A percentile compares a stretch with the other conserved stretches of the same genome.
Conservation (phyloP, 2,797 vertebrate species). For the Leptatherina wallacei region DNA sequence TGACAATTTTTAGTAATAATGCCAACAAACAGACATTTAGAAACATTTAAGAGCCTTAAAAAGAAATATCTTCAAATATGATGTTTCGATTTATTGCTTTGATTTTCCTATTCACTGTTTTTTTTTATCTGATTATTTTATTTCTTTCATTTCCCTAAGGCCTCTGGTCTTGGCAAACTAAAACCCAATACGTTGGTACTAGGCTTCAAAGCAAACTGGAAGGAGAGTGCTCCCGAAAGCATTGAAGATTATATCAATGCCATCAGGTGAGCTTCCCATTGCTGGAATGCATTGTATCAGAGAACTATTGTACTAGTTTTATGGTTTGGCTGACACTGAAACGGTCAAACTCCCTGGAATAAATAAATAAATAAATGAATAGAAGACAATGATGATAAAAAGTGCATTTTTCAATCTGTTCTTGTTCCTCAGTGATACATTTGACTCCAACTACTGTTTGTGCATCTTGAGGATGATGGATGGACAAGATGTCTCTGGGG, state of each 20-base stretch:
- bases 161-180: conserved; percentile 82
- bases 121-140: neutral
- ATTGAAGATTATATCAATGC: conserved; percentile 82
- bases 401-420: neutral
- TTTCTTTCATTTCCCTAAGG: conserved; percentile 48
- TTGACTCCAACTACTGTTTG: conserved; percentile 81
- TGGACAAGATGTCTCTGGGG: conserved; percentile 73
- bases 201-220: conserved; percentile 85
- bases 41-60: no score
- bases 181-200: conserved; percentile 83
- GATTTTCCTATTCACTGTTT: neutral
- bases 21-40: no score
- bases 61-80: no score
- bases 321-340: no score
- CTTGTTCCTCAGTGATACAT: conserved; percentile 75
- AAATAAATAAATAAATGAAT: no score
- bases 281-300: neutral
- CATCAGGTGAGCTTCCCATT: conserved; percentile 76
- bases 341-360: neutral
- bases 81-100: no score
- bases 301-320: no score
- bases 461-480: conserved; percentile 82
- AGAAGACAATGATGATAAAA: no score
- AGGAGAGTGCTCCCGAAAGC: conserved; percentile 62
- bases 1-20: no score